Conservation (phyloP, 2,113 vertebrate species). For the Microtus pennsylvanicus region DNA sequence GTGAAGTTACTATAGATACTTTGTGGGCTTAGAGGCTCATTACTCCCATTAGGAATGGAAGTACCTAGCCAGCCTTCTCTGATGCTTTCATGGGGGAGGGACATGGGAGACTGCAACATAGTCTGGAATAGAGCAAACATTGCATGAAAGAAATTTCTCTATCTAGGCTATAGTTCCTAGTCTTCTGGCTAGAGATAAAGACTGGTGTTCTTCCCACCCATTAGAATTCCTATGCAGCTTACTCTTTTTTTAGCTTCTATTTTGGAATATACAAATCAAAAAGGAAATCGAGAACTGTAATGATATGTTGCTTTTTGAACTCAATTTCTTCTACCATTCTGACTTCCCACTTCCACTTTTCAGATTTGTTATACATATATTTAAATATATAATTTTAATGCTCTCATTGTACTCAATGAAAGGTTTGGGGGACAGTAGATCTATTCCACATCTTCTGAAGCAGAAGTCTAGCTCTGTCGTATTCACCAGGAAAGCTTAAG, state of each 20-base stretch:
- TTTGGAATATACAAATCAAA: not conserved
- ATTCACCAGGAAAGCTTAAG: not conserved
- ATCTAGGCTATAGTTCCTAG: not conserved
- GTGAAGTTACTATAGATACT: not conserved
- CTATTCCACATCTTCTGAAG: not conserved
- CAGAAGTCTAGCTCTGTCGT: not conserved
- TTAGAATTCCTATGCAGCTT: not conserved
- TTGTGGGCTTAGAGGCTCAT: not conserved
- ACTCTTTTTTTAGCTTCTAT: not conserved
- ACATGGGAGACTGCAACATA: not conserved
- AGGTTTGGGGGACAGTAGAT: not conserved
- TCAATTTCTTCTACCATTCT: not conserved
- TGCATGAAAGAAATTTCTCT: not conserved
- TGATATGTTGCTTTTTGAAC: not conserved
- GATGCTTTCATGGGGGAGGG: not conserved
- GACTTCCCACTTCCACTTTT: not conserved
- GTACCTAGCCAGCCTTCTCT: not conserved
- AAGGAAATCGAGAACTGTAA: not conserved
- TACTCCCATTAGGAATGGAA: not conserved
- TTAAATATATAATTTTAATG: not conserved
- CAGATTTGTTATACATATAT: not conserved
- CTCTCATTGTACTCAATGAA: not conserved
- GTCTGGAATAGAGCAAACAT: not conserved
- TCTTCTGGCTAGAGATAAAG: not conserved
- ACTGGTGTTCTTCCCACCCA: not conserved